Evolutionary conservation across 2,797 vertebrate species (phyloP).

Genomic region (Notoglanidium macrostoma): DNA sequence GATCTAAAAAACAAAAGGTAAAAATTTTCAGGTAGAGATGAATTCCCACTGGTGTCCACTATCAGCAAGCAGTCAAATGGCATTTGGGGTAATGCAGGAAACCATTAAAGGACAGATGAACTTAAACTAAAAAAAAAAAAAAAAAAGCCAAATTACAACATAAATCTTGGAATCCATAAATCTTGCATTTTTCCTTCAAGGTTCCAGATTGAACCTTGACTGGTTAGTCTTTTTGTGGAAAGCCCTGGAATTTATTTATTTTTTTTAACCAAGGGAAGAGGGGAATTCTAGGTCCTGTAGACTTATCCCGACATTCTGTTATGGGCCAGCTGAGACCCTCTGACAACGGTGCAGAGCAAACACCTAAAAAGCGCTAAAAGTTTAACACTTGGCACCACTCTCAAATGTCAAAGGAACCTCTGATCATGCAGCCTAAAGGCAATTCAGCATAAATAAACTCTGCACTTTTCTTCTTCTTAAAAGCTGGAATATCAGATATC

Average conservation of each 20-base stretch:
- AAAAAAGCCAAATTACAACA: background rate
- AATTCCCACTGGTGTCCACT: background rate
- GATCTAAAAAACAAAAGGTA: background rate
- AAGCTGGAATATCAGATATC: conserved; percentile 58
- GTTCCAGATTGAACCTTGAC: background rate
- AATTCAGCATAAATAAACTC: conserved; percentile 59
- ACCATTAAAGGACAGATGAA: background rate
- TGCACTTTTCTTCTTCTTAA: conserved; percentile 46
- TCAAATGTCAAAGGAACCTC: conserved; percentile 56
- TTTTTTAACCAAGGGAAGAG: background rate
- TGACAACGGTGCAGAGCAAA: conserved; percentile 37
- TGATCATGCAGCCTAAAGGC: conserved; percentile 47
- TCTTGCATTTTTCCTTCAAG: background rate
- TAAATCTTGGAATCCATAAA: background rate
- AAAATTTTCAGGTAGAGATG: background rate
- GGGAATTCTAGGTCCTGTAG: conserved; percentile 6
- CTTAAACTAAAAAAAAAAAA: background rate
- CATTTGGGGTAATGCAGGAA: background rate
- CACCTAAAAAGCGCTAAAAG: conserved; percentile 57
- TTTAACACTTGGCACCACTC: conserved; percentile 50
- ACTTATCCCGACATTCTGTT: conserved; percentile 8
- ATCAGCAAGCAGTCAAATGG: background rate
- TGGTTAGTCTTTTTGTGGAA: background rate
- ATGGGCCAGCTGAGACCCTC: conserved; percentile 10
- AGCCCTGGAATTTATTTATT: background rate